Conservation (phyloP, 2,113 vertebrate species). For the Propithecus coquereli region DNA sequence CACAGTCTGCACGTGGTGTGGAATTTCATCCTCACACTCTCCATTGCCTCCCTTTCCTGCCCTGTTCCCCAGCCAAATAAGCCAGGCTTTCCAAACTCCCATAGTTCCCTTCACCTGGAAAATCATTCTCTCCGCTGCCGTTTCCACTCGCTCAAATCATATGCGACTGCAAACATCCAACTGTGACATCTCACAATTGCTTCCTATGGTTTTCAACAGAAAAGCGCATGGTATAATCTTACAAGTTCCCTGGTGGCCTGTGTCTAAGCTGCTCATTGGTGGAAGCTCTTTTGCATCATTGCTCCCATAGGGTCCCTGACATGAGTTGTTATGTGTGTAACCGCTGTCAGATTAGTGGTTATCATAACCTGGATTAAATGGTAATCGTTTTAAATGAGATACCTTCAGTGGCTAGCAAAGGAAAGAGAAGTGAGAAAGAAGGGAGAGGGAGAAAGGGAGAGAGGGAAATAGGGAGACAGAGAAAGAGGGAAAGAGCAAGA, state of each 20-base stretch:
- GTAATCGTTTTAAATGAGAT: background rate
- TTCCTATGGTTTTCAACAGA: background rate
- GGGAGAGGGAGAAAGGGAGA: background rate
- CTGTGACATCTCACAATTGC: background rate
- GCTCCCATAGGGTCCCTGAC: background rate
- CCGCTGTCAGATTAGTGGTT: background rate
- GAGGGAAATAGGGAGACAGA: background rate
- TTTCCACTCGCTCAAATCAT: background rate
- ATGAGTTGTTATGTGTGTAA: background rate
- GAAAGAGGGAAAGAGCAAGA: background rate
- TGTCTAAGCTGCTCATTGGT: background rate
- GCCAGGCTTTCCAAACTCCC: background rate
- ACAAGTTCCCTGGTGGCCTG: background rate
- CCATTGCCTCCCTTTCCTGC: background rate
- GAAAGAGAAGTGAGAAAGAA: background rate
- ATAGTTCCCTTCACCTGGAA: background rate
- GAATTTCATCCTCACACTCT: background rate
- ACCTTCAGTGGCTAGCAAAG: background rate
- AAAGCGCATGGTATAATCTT: background rate
- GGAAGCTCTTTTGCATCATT: background rate
- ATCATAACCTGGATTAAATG: background rate
- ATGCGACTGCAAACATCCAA: background rate
- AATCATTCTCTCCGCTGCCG: background rate
- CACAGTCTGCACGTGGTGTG: background rate
- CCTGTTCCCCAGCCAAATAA: background rate